A percentile compares a stretch with the other conserved stretches of the same genome.
Conservation (phyloP, 1,140 invertebrate species). For the Micrasema longulum region DNA sequence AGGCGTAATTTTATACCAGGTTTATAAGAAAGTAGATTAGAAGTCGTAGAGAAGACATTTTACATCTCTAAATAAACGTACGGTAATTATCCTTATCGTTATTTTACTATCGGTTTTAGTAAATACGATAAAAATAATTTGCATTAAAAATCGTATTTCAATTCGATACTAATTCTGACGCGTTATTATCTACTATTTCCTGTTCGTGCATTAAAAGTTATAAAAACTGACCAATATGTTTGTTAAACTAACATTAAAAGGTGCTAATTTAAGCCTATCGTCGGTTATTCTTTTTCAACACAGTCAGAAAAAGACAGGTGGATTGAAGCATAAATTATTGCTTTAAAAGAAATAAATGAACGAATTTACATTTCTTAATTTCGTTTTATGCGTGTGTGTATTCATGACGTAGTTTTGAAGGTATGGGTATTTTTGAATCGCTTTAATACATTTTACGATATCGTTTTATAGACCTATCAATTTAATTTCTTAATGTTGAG, state of each 20-base stretch:
- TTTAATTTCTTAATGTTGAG: background rate
- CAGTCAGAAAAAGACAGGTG: slow-evolving; percentile 7
- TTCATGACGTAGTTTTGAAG: too few species aligned
- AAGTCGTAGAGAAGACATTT: too few species aligned
- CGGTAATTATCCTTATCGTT: too few species aligned
- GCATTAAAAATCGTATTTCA: too few species aligned
- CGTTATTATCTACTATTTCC: slow-evolving; percentile 13
- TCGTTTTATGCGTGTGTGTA: background rate
- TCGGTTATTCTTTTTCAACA: slow-evolving; percentile 7
- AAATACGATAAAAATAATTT: too few species aligned
- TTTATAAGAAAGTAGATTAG: too few species aligned
- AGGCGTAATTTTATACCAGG: too few species aligned
- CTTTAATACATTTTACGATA: background rate
- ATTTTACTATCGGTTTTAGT: too few species aligned
- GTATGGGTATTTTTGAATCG: too few species aligned
- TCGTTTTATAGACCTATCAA: background rate
- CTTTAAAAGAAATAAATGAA: slow-evolving; percentile 2
- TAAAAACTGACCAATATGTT: background rate
- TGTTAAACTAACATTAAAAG: slow-evolving; percentile 23
- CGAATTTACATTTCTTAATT: slow-evolving; percentile 7
- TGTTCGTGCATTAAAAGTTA: background rate
- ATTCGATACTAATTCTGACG: slow-evolving; percentile 2
- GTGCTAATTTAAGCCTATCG: slow-evolving; percentile 6
- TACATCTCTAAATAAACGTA: too few species aligned
- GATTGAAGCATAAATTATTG: slow-evolving; percentile 36